Conservation (phyloP, 2,797 vertebrate species). For the Lacerta agilis region DNA sequence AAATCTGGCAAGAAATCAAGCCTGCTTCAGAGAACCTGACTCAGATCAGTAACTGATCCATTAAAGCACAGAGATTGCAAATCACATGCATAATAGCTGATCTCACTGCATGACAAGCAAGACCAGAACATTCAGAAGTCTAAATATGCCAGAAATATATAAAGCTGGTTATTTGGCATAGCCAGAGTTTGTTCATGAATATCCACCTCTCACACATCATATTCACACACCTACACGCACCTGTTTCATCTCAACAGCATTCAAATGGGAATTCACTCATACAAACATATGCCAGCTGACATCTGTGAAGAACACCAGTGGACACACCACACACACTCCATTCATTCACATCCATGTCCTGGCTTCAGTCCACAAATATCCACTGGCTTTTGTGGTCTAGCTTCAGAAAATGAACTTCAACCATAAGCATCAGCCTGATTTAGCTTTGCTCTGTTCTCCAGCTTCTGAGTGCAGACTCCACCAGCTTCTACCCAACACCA, state of each 20-base stretch:
- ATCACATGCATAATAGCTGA: conserved; percentile 47
- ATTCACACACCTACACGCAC: neutral
- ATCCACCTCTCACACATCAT: neutral
- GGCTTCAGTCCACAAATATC: too few relatives aligned
- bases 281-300: neutral
- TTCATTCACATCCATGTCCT: neutral
- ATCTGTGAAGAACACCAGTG: neutral
- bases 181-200: too few relatives aligned
- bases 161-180: neutral
- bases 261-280: neutral
- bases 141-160: neutral
- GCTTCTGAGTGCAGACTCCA: too few relatives aligned
- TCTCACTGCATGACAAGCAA: conserved; percentile 37
- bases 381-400: too few relatives aligned
- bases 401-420: too few relatives aligned
- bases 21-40: conserved; percentile 26
- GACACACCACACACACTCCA: neutral
- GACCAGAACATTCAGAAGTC: conserved; percentile 45
- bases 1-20: conserved; percentile 48
- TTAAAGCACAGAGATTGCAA: conserved; percentile 35
- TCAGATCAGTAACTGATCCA: conserved; percentile 49
- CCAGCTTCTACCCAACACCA: too few relatives aligned
- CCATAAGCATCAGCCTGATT: too few relatives aligned
- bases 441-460: too few relatives aligned
- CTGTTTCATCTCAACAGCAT: neutral